These are phyloP conservation scores for Coregonus clupeaformis DNA, from an alignment of 2,113 vertebrate species.

Conservation along the genomic window DNA sequence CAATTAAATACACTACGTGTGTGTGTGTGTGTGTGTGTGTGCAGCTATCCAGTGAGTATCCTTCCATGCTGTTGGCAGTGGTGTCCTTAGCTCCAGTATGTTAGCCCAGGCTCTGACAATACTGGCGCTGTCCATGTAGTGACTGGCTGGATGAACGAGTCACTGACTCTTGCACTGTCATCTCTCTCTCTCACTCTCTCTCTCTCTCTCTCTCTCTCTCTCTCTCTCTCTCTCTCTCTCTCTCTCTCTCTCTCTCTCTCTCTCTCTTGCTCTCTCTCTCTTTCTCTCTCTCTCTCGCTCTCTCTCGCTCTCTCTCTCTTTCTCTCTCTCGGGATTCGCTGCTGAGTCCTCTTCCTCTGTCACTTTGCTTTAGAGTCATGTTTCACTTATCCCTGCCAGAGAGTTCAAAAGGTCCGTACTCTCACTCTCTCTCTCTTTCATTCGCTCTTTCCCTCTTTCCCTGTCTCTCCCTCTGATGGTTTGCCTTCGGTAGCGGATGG, in stretches of 20 bases:
- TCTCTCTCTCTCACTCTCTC: background rate
- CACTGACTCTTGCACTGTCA: background rate
- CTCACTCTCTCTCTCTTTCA: background rate
- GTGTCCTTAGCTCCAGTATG: constrained; percentile 44
- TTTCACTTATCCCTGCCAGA: constrained; percentile 30
- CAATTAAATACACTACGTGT: background rate
- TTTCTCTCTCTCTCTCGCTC: no score
- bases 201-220: background rate
- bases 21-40: background rate
- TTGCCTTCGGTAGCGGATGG: background rate
- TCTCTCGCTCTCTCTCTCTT: no score
- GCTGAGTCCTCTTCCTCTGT: constrained; percentile 19
- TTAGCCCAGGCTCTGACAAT: constrained; percentile 25
- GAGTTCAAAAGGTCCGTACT: background rate
- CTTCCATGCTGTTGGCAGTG: constrained; percentile 24
- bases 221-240: constrained; percentile 9
- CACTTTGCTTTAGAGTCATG: constrained; percentile 42
- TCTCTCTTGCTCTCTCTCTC: no score
- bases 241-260: no score
- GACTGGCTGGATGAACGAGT: background rate
- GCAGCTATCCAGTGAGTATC: background rate
- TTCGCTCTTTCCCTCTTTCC: background rate
- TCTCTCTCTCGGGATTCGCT: background rate
- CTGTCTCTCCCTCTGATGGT: background rate
- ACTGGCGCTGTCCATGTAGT: constrained; percentile 37